Percentiles rank a stretch among this genome's conserved stretches.
These are phyloP conservation scores for Argyrosomus regius DNA, from an alignment of 2,797 vertebrate species.

Conservation along the genomic window DNA sequence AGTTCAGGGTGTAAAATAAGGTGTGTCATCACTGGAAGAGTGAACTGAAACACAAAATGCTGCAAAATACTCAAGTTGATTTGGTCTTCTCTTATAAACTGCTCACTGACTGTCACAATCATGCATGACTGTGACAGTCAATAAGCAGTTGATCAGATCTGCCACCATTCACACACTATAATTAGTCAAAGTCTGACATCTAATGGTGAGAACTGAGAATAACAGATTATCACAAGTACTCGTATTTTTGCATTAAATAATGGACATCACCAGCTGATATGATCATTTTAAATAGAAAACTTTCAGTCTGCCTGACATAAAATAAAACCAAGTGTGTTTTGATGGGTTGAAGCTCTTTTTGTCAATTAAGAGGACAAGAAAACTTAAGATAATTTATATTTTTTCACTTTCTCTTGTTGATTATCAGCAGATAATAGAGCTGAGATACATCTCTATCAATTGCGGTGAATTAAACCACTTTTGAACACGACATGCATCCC, in stretches of 20 bases:
- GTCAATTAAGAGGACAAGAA: too few species aligned
- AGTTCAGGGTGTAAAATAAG: too few species aligned
- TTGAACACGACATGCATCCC: neutral
- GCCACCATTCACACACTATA: neutral
- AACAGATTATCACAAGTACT: neutral
- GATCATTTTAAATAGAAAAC: neutral
- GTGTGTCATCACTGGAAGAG: neutral
- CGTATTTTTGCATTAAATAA: neutral
- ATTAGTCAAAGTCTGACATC: conserved; percentile 20
- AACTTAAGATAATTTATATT: too few species aligned
- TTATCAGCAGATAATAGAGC: too few species aligned
- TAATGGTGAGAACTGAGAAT: conserved; percentile 15
- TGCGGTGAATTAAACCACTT: neutral
- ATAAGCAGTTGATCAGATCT: neutral
- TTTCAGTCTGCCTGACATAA: neutral
- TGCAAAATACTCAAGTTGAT: too few species aligned
- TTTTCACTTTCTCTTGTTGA: too few species aligned
- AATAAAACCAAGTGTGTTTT: neutral
- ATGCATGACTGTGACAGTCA: neutral
- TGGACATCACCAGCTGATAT: neutral
- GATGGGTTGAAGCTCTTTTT: neutral
- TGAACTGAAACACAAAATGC: neutral
- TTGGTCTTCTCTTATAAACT: neutral
- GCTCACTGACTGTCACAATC: neutral
- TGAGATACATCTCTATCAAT: neutral